Percentiles rank a stretch among this genome's conserved stretches.
These are phyloP conservation scores for Eremophila alpestris DNA, from an alignment of 2,797 vertebrate genomes.

Conservation along the genomic window DNA sequence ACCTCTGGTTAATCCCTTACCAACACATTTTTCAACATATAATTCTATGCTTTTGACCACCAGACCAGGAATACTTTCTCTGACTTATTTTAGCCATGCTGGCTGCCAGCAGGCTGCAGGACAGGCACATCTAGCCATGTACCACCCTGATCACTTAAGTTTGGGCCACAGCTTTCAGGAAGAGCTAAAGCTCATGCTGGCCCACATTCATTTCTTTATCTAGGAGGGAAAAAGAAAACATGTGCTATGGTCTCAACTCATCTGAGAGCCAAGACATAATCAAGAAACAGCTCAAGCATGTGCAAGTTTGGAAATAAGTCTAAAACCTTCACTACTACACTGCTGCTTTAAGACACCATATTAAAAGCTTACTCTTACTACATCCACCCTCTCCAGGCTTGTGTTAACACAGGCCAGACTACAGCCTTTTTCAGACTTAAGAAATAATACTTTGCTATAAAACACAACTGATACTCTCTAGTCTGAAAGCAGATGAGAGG, in stretches of 20 bases:
- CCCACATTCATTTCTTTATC: background rate
- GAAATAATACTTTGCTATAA: background rate
- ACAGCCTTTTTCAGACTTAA: background rate
- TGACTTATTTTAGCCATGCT: background rate
- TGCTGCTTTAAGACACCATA: background rate
- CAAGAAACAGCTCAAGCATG: background rate
- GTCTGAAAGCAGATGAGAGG: background rate
- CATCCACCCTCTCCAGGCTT: background rate
- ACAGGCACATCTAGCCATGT: background rate
- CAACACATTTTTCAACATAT: background rate
- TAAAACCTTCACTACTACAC: background rate
- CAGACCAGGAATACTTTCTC: background rate
- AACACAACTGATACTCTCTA: background rate
- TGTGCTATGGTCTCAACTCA: background rate
- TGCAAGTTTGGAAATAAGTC: background rate
- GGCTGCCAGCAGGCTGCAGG: background rate
- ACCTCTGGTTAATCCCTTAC: background rate
- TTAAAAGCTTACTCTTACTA: background rate
- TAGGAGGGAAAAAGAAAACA: background rate
- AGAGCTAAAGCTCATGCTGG: background rate
- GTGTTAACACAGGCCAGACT: background rate
- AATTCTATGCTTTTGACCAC: background rate
- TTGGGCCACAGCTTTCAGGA: background rate
- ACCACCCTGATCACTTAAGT: background rate
- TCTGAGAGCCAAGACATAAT: background rate